Evolutionary conservation across 2,797 vertebrate species (phyloP).

Genomic region (Acrocephalus scirpaceus): DNA sequence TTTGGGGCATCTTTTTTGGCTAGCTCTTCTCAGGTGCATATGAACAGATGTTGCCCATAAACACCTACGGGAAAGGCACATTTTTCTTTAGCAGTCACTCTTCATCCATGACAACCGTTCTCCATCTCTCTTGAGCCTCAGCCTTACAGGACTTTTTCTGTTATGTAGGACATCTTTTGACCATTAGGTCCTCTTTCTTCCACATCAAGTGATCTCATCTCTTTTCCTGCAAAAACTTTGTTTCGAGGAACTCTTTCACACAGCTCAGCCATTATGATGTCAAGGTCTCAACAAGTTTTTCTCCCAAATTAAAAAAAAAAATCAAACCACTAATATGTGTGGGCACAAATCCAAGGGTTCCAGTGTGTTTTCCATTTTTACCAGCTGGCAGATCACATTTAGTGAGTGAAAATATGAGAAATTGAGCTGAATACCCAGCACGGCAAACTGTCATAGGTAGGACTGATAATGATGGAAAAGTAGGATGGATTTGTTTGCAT

Average conservation of each 20-base stretch:
- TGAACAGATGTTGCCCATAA: background rate
- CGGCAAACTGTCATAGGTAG: background rate
- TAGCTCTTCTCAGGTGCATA: background rate
- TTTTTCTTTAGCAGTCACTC: background rate
- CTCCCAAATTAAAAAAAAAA: background rate
- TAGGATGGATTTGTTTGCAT: background rate
- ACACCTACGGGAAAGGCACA: background rate
- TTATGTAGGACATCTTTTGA: background rate
- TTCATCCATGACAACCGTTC: background rate
- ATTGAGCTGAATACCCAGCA: background rate
- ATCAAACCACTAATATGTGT: background rate
- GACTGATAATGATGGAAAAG: background rate
- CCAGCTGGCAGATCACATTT: background rate
- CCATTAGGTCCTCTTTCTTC: background rate
- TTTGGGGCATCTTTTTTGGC: background rate
- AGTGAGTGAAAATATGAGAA: background rate
- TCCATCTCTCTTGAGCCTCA: background rate
- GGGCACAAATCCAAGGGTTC: background rate
- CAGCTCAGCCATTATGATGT: background rate
- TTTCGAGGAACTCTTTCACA: background rate
- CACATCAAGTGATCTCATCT: background rate
- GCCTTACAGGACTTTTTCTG: background rate
- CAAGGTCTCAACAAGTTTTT: background rate
- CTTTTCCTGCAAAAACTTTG: background rate
- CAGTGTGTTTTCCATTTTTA: background rate